A percentile compares a stretch with the other conserved stretches of the same genome.
These are phyloP conservation scores for Pammene aurita DNA, from an alignment of 2,888 invertebrate genomes.

Conservation along the genomic window DNA sequence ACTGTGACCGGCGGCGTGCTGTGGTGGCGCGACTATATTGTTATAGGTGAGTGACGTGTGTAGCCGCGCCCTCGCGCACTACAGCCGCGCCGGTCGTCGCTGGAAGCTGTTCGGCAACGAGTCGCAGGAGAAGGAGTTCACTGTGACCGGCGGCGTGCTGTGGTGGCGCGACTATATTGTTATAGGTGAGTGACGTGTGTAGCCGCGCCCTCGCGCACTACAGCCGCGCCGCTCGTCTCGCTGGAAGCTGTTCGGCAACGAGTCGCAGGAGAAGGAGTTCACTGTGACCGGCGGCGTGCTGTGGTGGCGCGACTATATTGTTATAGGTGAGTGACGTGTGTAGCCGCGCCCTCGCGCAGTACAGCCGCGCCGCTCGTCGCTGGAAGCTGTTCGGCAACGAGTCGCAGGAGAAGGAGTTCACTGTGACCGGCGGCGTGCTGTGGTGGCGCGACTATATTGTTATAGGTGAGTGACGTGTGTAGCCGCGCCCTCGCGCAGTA, in stretches of 20 bases:
- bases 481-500: neutral
- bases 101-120: slow-evolving; percentile 99
- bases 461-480: too few species aligned
- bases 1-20: slow-evolving; percentile 98
- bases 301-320: slow-evolving; percentile 96
- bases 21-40: slow-evolving; percentile 94
- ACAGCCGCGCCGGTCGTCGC: slow-evolving; percentile 91
- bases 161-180: slow-evolving; percentile 97
- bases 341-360: too few species aligned
- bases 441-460: too few species aligned
- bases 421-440: too few species aligned
- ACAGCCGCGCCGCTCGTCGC: too few species aligned
- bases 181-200: slow-evolving; percentile 79
- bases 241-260: slow-evolving; percentile 99
- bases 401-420: slow-evolving; percentile 20
- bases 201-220: slow-evolving; percentile 84
- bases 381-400: too few species aligned
- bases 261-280: slow-evolving; percentile 99
- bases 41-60: neutral
- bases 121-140: slow-evolving; percentile 98
- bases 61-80: slow-evolving; percentile 80
- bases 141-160: slow-evolving; percentile 97
- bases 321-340: slow-evolving; percentile 83
- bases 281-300: slow-evolving; percentile 98
- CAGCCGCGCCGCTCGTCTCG: slow-evolving; percentile 91